These are phyloP conservation scores for Camponotus vicinus DNA, from an alignment of 1,140 invertebrate species.

Conservation along the genomic window DNA sequence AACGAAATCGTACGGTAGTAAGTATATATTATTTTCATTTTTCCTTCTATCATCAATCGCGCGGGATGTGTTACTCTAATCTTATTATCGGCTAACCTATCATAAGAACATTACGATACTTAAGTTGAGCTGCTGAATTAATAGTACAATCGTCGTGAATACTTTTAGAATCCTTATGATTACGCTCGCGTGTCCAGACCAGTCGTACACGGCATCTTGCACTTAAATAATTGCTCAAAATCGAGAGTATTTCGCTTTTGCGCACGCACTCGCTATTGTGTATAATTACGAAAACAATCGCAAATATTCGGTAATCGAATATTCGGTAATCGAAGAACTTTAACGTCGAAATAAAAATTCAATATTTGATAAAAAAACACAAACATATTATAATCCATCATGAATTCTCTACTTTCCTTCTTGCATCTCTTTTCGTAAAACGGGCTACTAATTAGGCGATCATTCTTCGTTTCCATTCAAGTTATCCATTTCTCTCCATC, in stretches of 20 bases:
- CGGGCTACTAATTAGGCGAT: constrained; percentile 17
- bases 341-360: neutral
- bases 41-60: constrained; percentile 26
- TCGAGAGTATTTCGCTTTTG: neutral
- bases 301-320: constrained; percentile 5
- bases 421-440: constrained; percentile 2
- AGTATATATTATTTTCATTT: constrained; percentile 36
- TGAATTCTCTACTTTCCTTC: neutral
- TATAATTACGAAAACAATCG: neutral
- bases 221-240: constrained; percentile 14
- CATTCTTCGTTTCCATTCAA: constrained; percentile 11
- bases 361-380: constrained; percentile 29
- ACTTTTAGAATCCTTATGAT: constrained; percentile 61
- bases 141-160: constrained; percentile 65
- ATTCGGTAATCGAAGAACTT: constrained; percentile 5
- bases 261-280: neutral
- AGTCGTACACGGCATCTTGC: constrained; percentile 24
- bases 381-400: neutral
- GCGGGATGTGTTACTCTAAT: constrained; percentile 56
- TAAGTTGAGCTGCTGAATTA: constrained; percentile 72
- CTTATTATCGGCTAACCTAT: constrained; percentile 67
- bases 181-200: constrained; percentile 68
- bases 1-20: constrained; percentile 45
- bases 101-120: constrained; percentile 72
- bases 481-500: neutral